Evolutionary conservation across 30 jellyfish, hydroid and myxozoan species (phyloP).

Genomic region (Pseudorhiza aurosa): DNA sequence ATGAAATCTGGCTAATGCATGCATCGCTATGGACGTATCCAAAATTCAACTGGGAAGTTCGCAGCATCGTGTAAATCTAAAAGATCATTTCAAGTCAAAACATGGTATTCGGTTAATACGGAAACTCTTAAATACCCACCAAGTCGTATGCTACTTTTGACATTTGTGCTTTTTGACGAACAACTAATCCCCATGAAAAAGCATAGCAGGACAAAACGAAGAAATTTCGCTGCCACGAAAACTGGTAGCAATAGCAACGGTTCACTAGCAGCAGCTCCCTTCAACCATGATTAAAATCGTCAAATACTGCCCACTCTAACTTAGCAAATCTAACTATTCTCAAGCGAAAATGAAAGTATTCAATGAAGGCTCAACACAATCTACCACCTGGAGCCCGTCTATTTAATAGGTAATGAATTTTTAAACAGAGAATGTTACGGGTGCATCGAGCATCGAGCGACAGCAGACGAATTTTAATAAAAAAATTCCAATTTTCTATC

Average conservation of each 20-base stretch:
- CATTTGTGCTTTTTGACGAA: slow-evolving; percentile 28
- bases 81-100: too few relatives aligned
- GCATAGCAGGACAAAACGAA: slow-evolving; percentile 1
- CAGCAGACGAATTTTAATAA: too few relatives aligned
- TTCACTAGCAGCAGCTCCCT: not conserved
- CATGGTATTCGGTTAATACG: too few relatives aligned
- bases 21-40: too few relatives aligned
- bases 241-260: not conserved
- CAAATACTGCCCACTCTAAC: not conserved
- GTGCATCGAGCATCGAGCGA: too few relatives aligned
- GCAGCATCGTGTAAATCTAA: too few relatives aligned
- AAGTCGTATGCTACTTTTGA: slow-evolving; percentile 9
- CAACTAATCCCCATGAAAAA: slow-evolving; percentile 68
- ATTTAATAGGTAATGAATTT: not conserved
- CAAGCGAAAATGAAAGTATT: not conserved
- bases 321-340: not conserved
- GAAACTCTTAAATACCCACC: too few relatives aligned
- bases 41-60: too few relatives aligned
- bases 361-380: not conserved
- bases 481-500: too few relatives aligned
- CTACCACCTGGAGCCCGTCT: slow-evolving; percentile 21
- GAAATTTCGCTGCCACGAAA: not conserved
- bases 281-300: not conserved
- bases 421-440: not conserved
- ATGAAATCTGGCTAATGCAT: too few relatives aligned